Evolutionary conservation across 2,888 invertebrate species (phyloP).

Genomic region (Protodeltote pygarga): DNA sequence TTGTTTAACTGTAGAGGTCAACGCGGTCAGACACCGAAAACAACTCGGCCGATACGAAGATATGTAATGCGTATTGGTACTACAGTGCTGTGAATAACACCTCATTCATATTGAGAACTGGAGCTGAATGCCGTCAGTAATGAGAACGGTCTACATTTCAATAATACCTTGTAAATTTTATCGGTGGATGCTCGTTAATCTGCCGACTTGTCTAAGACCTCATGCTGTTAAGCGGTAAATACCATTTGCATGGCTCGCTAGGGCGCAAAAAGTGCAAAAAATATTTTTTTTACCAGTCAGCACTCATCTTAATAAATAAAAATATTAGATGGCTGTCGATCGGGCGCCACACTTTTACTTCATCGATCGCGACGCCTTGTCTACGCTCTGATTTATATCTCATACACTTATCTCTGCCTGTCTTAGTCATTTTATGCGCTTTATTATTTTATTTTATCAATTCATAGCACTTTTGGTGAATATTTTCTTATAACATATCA

Average conservation of each 20-base stretch:
- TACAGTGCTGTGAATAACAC: constrained; percentile 55
- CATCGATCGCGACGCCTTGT: constrained; percentile 67
- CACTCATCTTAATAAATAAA: constrained; percentile 73
- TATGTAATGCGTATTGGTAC: constrained; percentile 44
- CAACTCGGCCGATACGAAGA: constrained; percentile 55
- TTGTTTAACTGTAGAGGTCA: constrained; percentile 67
- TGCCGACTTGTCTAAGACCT: constrained; percentile 59
- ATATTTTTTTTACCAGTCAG: constrained; percentile 61
- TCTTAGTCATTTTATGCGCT: constrained; percentile 43
- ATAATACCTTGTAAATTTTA: constrained; percentile 63
- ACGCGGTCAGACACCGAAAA: constrained; percentile 73
- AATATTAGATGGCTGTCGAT: constrained; percentile 68
- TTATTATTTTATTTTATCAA: constrained; percentile 22
- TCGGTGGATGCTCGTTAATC: constrained; percentile 70
- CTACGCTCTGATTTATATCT: constrained; percentile 73
- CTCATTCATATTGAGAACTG: constrained; percentile 59
- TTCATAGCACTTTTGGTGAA: not conserved
- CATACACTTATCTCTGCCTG: constrained; percentile 58
- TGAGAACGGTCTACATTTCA: constrained; percentile 50
- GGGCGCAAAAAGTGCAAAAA: constrained; percentile 59
- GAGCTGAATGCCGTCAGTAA: constrained; percentile 62
- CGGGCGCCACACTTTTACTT: constrained; percentile 80
- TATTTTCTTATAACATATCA: not conserved
- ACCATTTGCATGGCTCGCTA: constrained; percentile 73
- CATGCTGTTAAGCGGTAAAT: constrained; percentile 71